phyloP scores from a whole-genome alignment of 2,888 invertebrate genomes.

The Brenthis daphne region DNA sequence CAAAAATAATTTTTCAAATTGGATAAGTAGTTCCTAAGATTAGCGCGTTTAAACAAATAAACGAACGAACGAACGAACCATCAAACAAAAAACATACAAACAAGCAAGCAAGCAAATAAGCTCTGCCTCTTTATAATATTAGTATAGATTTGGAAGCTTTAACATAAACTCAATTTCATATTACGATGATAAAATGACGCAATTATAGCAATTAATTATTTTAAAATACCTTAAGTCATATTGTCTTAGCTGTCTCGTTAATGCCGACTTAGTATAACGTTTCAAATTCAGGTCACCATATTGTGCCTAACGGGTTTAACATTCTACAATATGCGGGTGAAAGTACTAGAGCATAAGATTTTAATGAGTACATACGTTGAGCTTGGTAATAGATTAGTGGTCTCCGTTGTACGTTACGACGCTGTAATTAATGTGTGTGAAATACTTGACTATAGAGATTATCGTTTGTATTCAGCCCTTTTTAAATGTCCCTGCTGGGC shows the following conservation, averaged over 20 bases:
- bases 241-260: constrained; percentile 18
- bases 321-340: constrained; percentile 25
- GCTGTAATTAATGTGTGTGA: constrained; percentile 2
- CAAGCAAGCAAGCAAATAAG: no score
- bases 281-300: constrained; percentile 21
- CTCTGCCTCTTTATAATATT: no score
- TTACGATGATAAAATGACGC: neutral
- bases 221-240: constrained; percentile 7
- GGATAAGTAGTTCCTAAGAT: no score
- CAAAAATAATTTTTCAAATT: no score
- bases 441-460: neutral
- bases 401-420: neutral
- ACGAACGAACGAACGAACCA: no score
- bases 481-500: no score
- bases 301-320: constrained; percentile 20
- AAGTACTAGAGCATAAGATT: constrained; percentile 33
- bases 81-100: no score
- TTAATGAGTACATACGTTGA: constrained; percentile 27
- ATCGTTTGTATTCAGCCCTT: no score
- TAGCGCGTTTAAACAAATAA: no score
- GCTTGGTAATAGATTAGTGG: constrained; percentile 19
- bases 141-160: no score
- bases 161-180: neutral
- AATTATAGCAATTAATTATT: neutral
- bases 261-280: constrained; percentile 10